A percentile compares a stretch with the other conserved stretches of the same genome.
phyloP scores from a whole-genome alignment of 2,113 vertebrate species.

The Sphyrna mokarran region DNA sequence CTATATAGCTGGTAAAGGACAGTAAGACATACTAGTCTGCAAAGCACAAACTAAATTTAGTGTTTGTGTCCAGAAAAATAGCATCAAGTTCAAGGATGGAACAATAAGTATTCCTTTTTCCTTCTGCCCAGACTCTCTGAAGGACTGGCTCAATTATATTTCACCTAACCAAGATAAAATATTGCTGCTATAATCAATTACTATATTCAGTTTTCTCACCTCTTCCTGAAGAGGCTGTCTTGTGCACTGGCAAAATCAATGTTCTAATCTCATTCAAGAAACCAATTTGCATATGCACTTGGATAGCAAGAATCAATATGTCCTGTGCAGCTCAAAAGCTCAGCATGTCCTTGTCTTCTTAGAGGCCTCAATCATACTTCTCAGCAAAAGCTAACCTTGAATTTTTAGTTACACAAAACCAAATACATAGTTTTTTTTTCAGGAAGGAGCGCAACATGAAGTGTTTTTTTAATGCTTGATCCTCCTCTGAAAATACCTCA shows the following conservation, averaged over 20 bases:
- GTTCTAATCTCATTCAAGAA: neutral
- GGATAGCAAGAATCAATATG: neutral
- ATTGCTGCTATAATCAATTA: neutral
- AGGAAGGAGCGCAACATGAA: neutral
- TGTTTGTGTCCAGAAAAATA: neutral
- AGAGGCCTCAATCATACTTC: neutral
- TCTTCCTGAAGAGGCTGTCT: neutral
- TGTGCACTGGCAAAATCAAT: neutral
- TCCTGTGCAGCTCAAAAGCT: neutral
- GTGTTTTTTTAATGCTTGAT: neutral
- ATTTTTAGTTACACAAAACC: neutral
- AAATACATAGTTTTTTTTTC: neutral
- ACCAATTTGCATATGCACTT: neutral
- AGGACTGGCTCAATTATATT: neutral
- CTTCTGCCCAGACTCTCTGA: neutral
- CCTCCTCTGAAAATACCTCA: neutral
- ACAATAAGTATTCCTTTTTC: neutral
- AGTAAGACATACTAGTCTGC: neutral
- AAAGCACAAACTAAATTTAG: neutral
- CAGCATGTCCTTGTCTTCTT: neutral
- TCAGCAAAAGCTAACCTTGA: neutral
- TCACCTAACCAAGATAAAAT: neutral
- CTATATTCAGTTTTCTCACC: neutral
- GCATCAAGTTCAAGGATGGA: neutral
- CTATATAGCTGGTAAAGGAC: neutral